phyloP scores from a whole-genome alignment of 2,888 invertebrate species.

The Drosophila ezoana region DNA sequence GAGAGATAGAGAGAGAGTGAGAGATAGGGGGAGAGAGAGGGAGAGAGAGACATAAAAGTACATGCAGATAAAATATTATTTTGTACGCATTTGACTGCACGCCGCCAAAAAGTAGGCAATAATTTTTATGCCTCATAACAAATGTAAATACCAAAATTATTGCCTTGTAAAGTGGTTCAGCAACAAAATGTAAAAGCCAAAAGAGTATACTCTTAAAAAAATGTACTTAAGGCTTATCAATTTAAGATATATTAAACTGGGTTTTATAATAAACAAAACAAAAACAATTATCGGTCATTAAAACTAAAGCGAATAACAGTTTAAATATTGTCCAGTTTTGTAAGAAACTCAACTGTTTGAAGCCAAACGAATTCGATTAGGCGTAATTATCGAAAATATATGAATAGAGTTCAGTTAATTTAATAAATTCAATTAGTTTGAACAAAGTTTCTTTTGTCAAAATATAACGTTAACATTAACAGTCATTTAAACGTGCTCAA shows the following conservation, averaged over 20 bases:
- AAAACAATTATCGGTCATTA: too few species aligned
- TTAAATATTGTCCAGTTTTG: too few species aligned
- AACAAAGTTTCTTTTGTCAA: too few species aligned
- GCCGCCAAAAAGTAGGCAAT: slow-evolving; percentile 50
- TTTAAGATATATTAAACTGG: too few species aligned
- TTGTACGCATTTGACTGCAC: slow-evolving; percentile 30
- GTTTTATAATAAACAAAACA: too few species aligned
- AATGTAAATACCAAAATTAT: slow-evolving; percentile 19
- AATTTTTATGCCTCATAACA: slow-evolving; percentile 26
- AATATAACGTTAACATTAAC: too few species aligned
- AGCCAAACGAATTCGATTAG: too few species aligned
- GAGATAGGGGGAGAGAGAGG: not conserved
- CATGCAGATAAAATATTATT: slow-evolving; percentile 46
- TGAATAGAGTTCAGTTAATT: not conserved
- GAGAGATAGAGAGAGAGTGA: too few species aligned
- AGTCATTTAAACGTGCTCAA: not conserved
- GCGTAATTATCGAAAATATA: not conserved
- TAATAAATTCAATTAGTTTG: too few species aligned
- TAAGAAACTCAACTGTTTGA: too few species aligned
- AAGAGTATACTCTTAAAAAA: too few species aligned
- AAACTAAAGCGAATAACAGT: not conserved
- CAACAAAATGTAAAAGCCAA: slow-evolving; percentile 2
- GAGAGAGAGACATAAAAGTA: slow-evolving; percentile 11
- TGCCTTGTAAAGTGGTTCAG: slow-evolving; percentile 17
- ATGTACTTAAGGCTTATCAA: too few species aligned